These are phyloP conservation scores for Tarsius wallacei DNA, from an alignment of 2,797 vertebrate species.

Conservation along the genomic window DNA sequence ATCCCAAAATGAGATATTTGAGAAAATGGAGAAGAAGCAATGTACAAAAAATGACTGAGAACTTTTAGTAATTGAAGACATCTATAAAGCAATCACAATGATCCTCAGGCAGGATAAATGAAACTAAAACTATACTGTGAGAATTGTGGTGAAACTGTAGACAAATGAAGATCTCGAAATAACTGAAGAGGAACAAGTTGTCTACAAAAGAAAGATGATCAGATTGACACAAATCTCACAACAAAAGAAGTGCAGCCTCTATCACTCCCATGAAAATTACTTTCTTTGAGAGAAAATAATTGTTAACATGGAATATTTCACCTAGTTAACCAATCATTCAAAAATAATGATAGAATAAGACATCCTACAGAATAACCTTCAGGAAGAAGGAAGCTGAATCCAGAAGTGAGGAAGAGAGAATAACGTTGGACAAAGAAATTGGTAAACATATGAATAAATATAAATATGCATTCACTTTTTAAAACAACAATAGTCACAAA, in stretches of 20 bases:
- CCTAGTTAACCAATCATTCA: neutral
- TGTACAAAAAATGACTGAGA: neutral
- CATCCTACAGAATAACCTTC: neutral
- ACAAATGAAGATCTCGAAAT: neutral
- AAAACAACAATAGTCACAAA: slow-evolving; percentile 1
- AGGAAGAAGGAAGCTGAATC: neutral
- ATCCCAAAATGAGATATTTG: neutral
- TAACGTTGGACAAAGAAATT: neutral
- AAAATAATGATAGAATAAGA: slow-evolving; percentile 37
- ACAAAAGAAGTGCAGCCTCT: neutral
- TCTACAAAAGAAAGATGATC: neutral
- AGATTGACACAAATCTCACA: neutral
- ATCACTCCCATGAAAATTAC: neutral
- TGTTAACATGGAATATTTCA: neutral
- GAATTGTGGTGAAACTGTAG: neutral
- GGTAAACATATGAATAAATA: neutral
- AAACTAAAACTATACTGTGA: neutral
- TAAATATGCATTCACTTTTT: neutral
- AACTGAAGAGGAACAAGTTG: neutral
- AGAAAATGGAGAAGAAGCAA: neutral
- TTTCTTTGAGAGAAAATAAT: slow-evolving; percentile 8
- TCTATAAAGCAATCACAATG: neutral
- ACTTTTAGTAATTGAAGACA: neutral
- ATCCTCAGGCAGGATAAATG: neutral
- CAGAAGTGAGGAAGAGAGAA: neutral